Base-by-base conservation (phyloP, 2,113 vertebrate genomes). In the Macrotus californicus region DNA sequence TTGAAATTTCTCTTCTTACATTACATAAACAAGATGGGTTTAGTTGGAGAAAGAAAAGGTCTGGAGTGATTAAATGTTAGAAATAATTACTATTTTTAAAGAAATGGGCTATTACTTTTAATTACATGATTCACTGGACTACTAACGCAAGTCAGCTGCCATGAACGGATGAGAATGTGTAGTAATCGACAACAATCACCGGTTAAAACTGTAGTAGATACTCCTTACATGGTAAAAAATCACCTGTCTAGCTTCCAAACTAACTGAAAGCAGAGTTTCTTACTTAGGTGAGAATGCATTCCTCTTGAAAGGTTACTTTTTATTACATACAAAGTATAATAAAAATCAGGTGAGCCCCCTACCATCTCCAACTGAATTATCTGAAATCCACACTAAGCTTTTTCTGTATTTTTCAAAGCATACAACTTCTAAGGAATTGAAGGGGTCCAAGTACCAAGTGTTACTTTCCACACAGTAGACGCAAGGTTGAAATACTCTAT, bases 1-100 rank as follows among this genome's bases (percentile, higher is more conserved):
- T 22, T 90, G 56, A 89, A 94, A 81, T 91, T 84, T 80, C 95
- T 94, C 70, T 80, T 85, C 94, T 94, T 50, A 95, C 12, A 87
- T 85, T 69, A 95, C 39, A 76, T 76, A 92, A 75, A 93, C 48
- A 94, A 80, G 72, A 83, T 67, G 34, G 34, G 24, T 26, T 87
- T 76, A 84, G 64, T 24, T 52, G 41, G 81, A 48, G 31, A 10
- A 96, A 66, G 34, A 90, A 70, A 80, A 89, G 36, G 29, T 79
- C 52, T 73, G 9, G 21, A 88, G 50, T 64, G 46, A 95, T 50
- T 36, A 86, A 84, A 86, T 52, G 29, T 75, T 86, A 82, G 29
- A 94, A 94, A 72, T 64, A 93, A 93, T 79, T 43, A 85, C 43
- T 85, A 41, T 67, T 96, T 87, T 81, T 79, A 46, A 82, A 91